Evolutionary conservation across 2,888 invertebrate species (phyloP), one percentile per base, ranked within the genome.

Genomic region (Macropis europaea): DNA sequence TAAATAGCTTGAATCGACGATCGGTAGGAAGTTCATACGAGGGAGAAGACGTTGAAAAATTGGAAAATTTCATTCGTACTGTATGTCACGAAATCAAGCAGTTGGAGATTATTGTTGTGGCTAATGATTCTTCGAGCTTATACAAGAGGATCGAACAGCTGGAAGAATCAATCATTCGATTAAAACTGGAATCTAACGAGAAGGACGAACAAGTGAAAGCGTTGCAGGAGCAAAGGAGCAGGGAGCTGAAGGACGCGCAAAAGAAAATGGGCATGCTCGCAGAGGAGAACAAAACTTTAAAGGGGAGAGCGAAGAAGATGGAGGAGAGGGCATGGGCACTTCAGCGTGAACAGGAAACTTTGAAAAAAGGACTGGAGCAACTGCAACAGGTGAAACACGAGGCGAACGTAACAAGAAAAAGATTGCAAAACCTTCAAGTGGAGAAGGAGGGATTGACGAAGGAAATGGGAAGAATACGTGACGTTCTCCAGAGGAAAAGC

Each of bases 111-210:
- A 61, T 72, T 22, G 76, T 79, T 6, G 45, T 50, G 0, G 61
- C 71, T 1, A 54, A 50, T n/a, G 77, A 83, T 40, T 48, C 62
- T 13, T 30, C 53, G 17, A 68, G 52, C 40, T 48, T 62, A 43
- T 50, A 72, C 15, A 66, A 66, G 34, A 77, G 73, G 53, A 76
- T 80, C 54, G 70, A 74, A 1, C 71, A 76, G n/a, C 48, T 85
- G n/a, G 82, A 83, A 17, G 63, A 63, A 2, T 64, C 56, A 9
- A 13, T 79, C 34, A 54, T 59, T 13, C 32, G 61, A 19, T 36
- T 71, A 30, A 82, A 66, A 13, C 26, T 60, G 4, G 47, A 76
- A 24, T 34, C 71, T 7, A 32, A 15, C 5, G 71, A 72, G 48
- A 74, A 43, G 38, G 45, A 79, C 6, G 62, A 72, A 5, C 62